Evolutionary conservation across 2,797 vertebrate genomes (phyloP).

Genomic region (Coregonus sp.): DNA sequence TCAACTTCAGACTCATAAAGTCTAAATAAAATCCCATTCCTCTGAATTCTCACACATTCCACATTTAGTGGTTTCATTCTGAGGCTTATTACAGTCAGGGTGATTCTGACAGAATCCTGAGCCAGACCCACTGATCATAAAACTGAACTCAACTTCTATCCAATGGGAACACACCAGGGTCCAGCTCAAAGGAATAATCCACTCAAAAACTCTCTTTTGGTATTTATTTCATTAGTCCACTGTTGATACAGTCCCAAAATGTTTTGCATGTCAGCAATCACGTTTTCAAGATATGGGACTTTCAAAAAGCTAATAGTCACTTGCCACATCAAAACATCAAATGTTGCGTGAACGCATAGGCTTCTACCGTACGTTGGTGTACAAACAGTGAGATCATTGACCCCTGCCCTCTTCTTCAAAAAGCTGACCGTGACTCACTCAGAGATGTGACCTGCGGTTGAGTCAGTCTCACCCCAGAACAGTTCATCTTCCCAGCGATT

Average conservation of each 20-base stretch:
- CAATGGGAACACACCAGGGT: constrained; percentile 51
- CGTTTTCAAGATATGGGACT: too few relatives aligned
- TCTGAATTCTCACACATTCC: constrained; percentile 62
- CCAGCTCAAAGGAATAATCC: constrained; percentile 17
- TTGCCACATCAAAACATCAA: too few relatives aligned
- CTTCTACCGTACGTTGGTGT: background rate
- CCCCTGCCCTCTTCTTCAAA: background rate
- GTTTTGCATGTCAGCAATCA: too few relatives aligned
- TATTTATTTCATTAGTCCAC: too few relatives aligned
- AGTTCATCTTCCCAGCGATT: background rate
- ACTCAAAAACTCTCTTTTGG: too few relatives aligned
- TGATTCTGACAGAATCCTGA: constrained; percentile 65
- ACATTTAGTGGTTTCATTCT: constrained; percentile 68
- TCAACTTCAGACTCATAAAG: constrained; percentile 58
- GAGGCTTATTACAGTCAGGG: constrained; percentile 61
- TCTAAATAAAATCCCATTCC: constrained; percentile 55
- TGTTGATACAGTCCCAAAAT: too few relatives aligned
- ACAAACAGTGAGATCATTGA: background rate
- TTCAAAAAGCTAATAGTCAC: too few relatives aligned
- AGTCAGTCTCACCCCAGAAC: background rate
- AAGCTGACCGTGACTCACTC: background rate
- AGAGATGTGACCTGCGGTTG: background rate
- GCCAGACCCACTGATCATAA: constrained; percentile 69
- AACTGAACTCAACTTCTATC: constrained; percentile 57
- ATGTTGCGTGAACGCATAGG: background rate